Evolutionary conservation across 2,888 invertebrate species (phyloP).

Genomic region (Cetonia aurata): DNA sequence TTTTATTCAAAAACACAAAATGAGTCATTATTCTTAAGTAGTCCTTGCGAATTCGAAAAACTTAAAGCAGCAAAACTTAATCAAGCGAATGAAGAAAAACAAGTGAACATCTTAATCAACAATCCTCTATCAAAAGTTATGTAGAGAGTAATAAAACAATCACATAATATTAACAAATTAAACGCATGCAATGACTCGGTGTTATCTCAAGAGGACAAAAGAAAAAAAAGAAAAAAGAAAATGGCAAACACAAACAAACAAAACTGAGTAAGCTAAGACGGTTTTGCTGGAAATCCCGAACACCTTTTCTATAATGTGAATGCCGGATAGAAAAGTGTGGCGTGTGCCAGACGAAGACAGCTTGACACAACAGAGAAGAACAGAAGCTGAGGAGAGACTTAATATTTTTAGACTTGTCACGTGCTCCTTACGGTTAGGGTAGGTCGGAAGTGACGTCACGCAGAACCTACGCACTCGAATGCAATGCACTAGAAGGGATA

Average conservation of each 20-base stretch:
- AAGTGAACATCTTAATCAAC: too few species aligned
- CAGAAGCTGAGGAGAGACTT: constrained; percentile 17
- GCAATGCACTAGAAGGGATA: constrained; percentile 31
- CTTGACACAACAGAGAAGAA: constrained; percentile 11
- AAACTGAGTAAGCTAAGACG: neutral
- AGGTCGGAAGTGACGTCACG: constrained; percentile 57
- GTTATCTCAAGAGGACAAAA: neutral
- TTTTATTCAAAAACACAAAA: too few species aligned
- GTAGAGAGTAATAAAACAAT: too few species aligned
- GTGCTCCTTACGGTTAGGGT: constrained; percentile 59
- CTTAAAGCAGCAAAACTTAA: too few species aligned
- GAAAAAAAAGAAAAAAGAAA: constrained; percentile 15
- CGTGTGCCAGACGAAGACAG: constrained; percentile 29
- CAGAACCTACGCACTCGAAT: constrained; percentile 43
- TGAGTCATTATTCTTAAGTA: too few species aligned
- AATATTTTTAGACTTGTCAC: constrained; percentile 56
- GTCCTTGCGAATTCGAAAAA: too few species aligned
- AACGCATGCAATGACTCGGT: too few species aligned
- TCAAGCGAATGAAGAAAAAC: neutral
- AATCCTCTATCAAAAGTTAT: too few species aligned
- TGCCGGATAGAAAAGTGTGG: neutral
- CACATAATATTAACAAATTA: too few species aligned
- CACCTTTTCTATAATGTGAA: constrained; percentile 12
- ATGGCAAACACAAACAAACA: constrained; percentile 32
- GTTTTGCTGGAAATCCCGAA: constrained; percentile 8